Conservation (phyloP, 2,888 invertebrate species). For the Caenorhabditis uteleia region DNA sequence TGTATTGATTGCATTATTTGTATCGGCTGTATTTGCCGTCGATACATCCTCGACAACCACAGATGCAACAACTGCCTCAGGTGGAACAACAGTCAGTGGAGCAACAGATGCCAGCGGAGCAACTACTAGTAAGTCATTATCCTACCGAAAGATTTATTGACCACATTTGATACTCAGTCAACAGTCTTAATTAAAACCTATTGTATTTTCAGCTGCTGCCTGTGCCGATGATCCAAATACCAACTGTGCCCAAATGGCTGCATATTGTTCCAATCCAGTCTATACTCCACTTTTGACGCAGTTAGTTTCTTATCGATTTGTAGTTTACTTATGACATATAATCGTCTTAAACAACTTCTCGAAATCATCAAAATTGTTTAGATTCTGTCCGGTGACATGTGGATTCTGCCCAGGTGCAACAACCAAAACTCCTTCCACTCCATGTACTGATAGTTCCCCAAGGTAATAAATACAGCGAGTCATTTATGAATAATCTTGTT, state of each 20-base stretch:
- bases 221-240: slow-evolving; percentile 36
- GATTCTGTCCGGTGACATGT: slow-evolving; percentile 29
- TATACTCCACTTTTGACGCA: slow-evolving; percentile 25
- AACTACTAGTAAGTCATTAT: slow-evolving; percentile 11
- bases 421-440: slow-evolving; percentile 11
- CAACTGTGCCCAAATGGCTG: slow-evolving; percentile 17
- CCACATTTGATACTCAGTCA: neutral
- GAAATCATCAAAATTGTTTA: neutral
- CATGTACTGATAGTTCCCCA: slow-evolving; percentile 28
- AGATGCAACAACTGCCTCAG: slow-evolving; percentile 5
- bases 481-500: neutral
- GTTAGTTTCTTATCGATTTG: too few relatives aligned
- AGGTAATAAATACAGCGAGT: too few relatives aligned
- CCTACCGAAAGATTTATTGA: neutral
- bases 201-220: slow-evolving; percentile 12
- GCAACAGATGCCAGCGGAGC: slow-evolving; percentile 2
- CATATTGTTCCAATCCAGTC: slow-evolving; percentile 21
- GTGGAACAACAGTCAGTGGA: slow-evolving; percentile 3
- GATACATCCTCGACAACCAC: slow-evolving; percentile 6
- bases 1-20: too few relatives aligned
- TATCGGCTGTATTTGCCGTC: too few relatives aligned
- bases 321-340: too few relatives aligned
- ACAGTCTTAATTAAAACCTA: neutral
- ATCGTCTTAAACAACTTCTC: neutral
- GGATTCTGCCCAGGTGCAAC: slow-evolving; percentile 33